These are phyloP conservation scores for Lumbricus terrestris DNA, from an alignment of 2,888 invertebrate species.

Conservation along the genomic window DNA sequence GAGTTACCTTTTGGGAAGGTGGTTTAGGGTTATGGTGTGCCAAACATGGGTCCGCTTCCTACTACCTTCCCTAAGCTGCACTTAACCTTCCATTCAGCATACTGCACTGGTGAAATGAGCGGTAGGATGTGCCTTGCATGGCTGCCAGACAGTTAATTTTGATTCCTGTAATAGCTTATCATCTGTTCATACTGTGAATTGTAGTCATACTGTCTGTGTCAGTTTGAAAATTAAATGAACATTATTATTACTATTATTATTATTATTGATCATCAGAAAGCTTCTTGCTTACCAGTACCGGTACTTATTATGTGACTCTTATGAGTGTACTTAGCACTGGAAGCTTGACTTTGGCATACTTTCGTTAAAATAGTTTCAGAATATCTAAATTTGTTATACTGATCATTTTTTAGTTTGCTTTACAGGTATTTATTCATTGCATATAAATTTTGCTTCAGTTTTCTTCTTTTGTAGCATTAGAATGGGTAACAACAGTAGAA, in stretches of 20 bases:
- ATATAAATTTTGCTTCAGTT: neutral
- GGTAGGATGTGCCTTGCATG: too few species aligned
- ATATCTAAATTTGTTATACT: neutral
- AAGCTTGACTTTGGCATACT: neutral
- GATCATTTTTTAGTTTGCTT: neutral
- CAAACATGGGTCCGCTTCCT: too few species aligned
- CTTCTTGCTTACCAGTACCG: too few species aligned
- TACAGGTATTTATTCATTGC: neutral
- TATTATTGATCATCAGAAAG: neutral
- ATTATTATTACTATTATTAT: neutral
- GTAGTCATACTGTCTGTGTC: too few species aligned
- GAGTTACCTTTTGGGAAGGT: neutral
- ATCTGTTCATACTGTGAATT: too few species aligned
- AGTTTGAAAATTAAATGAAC: neutral
- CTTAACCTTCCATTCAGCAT: too few species aligned
- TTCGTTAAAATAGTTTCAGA: neutral
- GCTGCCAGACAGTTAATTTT: too few species aligned
- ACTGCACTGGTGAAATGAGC: too few species aligned
- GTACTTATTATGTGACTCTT: neutral
- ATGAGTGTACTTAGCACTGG: neutral
- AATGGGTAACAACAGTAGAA: neutral
- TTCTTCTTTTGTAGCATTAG: neutral
- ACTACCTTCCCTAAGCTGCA: too few species aligned
- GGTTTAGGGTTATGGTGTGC: too few species aligned
- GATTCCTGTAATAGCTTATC: too few species aligned